Percentiles rank a stretch among this genome's conserved stretches.
Conservation (phyloP, 1,140 invertebrate species). For the Drosophila micromelanica region DNA sequence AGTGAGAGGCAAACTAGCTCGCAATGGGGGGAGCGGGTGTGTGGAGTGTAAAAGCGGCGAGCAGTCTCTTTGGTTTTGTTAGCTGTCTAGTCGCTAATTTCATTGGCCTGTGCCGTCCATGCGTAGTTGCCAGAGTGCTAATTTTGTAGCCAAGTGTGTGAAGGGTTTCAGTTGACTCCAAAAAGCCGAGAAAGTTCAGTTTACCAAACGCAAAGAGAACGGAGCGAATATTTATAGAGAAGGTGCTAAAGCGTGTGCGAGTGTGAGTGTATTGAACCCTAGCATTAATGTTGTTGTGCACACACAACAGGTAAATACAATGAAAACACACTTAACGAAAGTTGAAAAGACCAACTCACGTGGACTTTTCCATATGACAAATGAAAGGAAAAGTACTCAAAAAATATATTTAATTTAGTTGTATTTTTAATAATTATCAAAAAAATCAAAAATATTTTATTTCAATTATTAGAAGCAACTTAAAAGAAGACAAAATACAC, state of each 20-base stretch:
- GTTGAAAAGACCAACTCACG: constrained; percentile 1
- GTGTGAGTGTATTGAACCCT: constrained; percentile 22
- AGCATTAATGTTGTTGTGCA: constrained; percentile 1
- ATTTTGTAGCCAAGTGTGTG: constrained; percentile 30
- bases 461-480: too few relatives aligned
- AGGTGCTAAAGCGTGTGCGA: constrained; percentile 31
- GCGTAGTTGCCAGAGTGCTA: constrained; percentile 43
- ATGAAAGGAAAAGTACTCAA: too few relatives aligned
- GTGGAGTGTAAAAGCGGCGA: not conserved
- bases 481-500: too few relatives aligned
- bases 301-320: constrained; percentile 3
- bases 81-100: constrained; percentile 46
- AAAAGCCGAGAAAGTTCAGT: constrained; percentile 42
- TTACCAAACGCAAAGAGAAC: constrained; percentile 31
- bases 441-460: too few relatives aligned
- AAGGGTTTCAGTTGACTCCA: constrained; percentile 6
- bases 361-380: constrained; percentile 12
- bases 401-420: too few relatives aligned
- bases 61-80: constrained; percentile 16
- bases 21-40: too few relatives aligned
- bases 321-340: constrained; percentile 5
- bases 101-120: constrained; percentile 30
- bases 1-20: not conserved
- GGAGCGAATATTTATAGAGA: constrained; percentile 9
- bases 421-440: too few relatives aligned